Conservation (phyloP, 2,797 vertebrate species). For the Halcyon chelicuti region DNA sequence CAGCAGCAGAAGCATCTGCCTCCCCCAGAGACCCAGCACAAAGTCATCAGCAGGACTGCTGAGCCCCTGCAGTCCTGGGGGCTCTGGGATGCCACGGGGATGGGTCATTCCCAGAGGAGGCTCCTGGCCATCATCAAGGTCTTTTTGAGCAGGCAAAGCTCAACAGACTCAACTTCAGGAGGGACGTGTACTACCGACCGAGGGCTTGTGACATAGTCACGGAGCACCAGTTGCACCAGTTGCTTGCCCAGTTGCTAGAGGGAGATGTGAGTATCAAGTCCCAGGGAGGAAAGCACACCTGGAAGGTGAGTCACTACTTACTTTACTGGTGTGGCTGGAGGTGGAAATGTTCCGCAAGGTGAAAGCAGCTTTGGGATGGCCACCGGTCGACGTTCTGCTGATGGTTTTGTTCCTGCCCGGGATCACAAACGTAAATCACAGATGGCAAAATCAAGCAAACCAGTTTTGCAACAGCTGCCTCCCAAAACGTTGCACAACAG, state of each 20-base stretch:
- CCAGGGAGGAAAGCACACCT: background rate
- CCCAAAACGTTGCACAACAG: accelerated
- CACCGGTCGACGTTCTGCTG: slow-evolving; percentile 75
- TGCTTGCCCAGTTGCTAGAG: background rate
- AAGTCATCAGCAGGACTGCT: background rate
- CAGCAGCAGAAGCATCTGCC: background rate
- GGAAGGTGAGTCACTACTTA: slow-evolving; percentile 39
- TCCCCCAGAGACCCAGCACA: background rate
- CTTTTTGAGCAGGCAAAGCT: background rate
- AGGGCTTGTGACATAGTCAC: background rate
- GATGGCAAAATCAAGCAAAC: background rate
- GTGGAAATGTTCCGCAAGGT: slow-evolving; percentile 84
- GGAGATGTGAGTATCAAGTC: background rate
- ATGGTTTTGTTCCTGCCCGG: slow-evolving; percentile 66
- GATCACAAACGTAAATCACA: background rate
- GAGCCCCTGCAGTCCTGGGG: background rate
- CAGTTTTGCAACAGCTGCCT: background rate
- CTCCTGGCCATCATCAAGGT: accelerated
- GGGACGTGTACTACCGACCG: too few species aligned
- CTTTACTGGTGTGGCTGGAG: slow-evolving; percentile 76
- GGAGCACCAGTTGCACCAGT: background rate
- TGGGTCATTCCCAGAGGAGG: background rate
- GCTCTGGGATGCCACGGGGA: background rate
- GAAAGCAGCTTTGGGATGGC: slow-evolving; percentile 85
- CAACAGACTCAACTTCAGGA: background rate